phyloP scores from a whole-genome alignment of 2,113 vertebrate species.

The Neopipo cinnamomea region DNA sequence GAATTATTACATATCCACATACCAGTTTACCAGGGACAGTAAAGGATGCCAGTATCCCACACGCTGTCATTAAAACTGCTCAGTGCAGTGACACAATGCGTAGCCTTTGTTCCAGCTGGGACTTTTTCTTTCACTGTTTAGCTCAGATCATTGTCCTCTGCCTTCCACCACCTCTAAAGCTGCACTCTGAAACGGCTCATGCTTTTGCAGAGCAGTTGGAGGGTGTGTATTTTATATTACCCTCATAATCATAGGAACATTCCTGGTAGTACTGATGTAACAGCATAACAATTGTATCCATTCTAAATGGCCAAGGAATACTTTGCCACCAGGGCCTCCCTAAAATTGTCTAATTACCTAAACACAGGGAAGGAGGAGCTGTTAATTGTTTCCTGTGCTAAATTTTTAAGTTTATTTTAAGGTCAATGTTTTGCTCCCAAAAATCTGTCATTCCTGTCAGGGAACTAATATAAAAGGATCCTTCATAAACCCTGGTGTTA shows the following conservation, averaged over 20 bases:
- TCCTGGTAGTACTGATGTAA: background rate
- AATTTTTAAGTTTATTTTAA: background rate
- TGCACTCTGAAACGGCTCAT: background rate
- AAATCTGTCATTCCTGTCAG: background rate
- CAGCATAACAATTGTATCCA: background rate
- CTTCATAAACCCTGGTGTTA: conserved; percentile 1
- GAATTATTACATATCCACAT: background rate
- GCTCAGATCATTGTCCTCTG: background rate
- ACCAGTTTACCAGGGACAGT: background rate
- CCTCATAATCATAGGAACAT: background rate
- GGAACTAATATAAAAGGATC: background rate
- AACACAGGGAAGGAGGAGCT: background rate
- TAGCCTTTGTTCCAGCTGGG: background rate
- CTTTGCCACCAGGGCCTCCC: background rate
- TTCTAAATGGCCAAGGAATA: background rate
- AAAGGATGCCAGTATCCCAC: background rate
- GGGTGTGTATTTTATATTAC: background rate
- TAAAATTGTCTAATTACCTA: background rate
- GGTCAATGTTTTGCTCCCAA: background rate
- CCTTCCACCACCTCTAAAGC: background rate
- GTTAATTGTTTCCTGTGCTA: background rate
- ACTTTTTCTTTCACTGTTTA: background rate
- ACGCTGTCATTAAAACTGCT: background rate
- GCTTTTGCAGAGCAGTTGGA: background rate
- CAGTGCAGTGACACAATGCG: background rate